Evolutionary conservation across 2,113 vertebrate species (phyloP), one percentile per base, ranked within the genome.

Genomic region (Gymnocephalus cernua): DNA sequence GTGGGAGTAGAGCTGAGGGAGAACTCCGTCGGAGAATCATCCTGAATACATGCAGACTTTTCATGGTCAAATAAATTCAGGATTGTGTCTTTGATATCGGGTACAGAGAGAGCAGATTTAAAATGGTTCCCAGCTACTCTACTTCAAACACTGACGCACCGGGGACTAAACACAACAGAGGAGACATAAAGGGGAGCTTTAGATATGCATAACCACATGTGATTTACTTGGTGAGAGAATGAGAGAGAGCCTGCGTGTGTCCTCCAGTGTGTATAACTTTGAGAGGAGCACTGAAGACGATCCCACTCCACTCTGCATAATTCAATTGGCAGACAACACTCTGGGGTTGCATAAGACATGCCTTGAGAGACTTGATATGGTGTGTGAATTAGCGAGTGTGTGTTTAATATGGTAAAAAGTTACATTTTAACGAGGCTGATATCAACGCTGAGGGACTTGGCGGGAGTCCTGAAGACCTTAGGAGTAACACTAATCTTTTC

Each of bases 71-170:
- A 86, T 86, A 84, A 74, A 85, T 84, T 74, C 59, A 32, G 68
- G 74, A 87, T 80, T 21, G 74, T 74, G 79, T 80, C 85, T 90
- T 85, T 91, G 86, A 90, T 88, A 89, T 65, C 1, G 18, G 63
- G 47, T 64, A 74, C 58, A 65, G 47, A 64, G 35, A 72, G 66
- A 78, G 62, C 56, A 65, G 78, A 82, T 86, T 86, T 74, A 29
- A 87, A 82, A 88, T 80, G 76, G 59, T 83, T 85, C 79, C 74
- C 82, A 87, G 90, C 82, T 54, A 77, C 65, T 82, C 54, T 13
- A 69, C 88, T 79, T 90, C 88, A 90, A 91, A 90, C 11, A 79
- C 38, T 44, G 48, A 64, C 67, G 75, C 81, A 51, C 74, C 29
- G 16, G 71, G 68, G 83, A 91, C 74, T n/a, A 64, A 68, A 64